Evolutionary conservation across 2,888 invertebrate genomes (phyloP), one percentile per base, ranked within the genome.

Genomic region (Sarcophaga carnaria): DNA sequence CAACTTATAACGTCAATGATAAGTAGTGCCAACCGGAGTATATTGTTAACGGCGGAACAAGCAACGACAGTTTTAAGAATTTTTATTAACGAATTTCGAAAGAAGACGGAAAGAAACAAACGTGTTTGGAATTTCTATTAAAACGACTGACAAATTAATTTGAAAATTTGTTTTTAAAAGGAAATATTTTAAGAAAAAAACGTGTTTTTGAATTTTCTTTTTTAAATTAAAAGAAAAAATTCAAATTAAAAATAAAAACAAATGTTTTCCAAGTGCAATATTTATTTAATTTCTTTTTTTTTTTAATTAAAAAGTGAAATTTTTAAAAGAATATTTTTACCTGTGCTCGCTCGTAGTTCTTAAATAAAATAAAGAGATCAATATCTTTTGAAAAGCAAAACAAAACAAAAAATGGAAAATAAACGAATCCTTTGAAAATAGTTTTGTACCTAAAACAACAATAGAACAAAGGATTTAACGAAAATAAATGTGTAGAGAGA

Each of bases 1-100:
- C 49, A 81, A 85, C 47, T 86, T 81, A 78, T 62, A 72, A 79
- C 81, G 79, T 76, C 45, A 63, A 60, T 60, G 81, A 71, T 63
- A 74, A 62, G 80, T 75, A 47, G 5, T 17, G 54, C 14, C 54
- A 54, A 54, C 17, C 14, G 14, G 0, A 2, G 11, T 49, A 14
- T 54, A 3, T 54, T 54, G 17, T 14, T 54, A 54, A 54, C 62
- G 75, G 59, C n/a, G 12, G 12, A 27, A 45, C 12, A 2, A 37
- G 37, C 8, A 37, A 37, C 37, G 37, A 37, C 37, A 8, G 37
- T 4, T 49, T 72, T 22, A 4, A 22, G 12, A 17, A 27, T 54
- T 60, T 47, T 66, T 71, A 25, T 66, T 20, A 54, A 72, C 20
- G 47, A 72, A 49, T 17, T 3, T 54, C 54, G 14, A 54, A 14